Base-by-base conservation (phyloP, 2,888 invertebrate genomes). In the Apamea crenata region DNA sequence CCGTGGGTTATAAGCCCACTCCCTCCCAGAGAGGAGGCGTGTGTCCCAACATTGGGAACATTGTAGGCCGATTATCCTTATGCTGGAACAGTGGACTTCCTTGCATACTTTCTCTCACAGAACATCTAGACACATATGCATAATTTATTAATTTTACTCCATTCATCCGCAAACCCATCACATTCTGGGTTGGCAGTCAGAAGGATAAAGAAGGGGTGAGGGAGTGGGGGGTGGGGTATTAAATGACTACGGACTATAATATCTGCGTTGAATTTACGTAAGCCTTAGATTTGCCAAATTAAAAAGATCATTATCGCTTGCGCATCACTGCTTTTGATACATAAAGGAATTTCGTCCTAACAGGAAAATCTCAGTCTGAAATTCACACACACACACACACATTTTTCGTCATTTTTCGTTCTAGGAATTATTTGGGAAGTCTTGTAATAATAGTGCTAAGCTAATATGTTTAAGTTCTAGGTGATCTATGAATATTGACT, bases 401-500 rank as follows among this genome's bases (percentile, higher is more conserved):
- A n/a, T n/a, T n/a, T n/a, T n/a, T n/a, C n/a, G n/a, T n/a, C n/a
- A 18, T 53, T 29, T 53, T 82, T 59, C 44, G 18, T 36, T 61
- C 61, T 71, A 36, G 1, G 67, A 72, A 72, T 32, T 14, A 10
- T 40, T 78, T 72, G 53, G 14, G 32, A 59, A 25, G 47, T 68
- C 21, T 21, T 59, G 16, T 66, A 32, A 32, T 61, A 47, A 72
- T 47, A 81, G 36, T 47, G 77, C 47, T 83, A 65, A 29, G 36
- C 36, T 25, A 68, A 75, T 84, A 56, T 65, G 53, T 68, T 65
- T 65, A 47, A 72, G n/a, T 72, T 74, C 66, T 68, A 69, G 25
- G 53, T 74, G 78, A 82, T 69, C 40, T 80, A 16, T 40, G 29
- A 0, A 40, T 84, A 69, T 79, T 85, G 44, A 59, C 66, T 25